Evolutionary conservation across 1,140 invertebrate species (phyloP).

Genomic region (Rhopalosiphum padi): DNA sequence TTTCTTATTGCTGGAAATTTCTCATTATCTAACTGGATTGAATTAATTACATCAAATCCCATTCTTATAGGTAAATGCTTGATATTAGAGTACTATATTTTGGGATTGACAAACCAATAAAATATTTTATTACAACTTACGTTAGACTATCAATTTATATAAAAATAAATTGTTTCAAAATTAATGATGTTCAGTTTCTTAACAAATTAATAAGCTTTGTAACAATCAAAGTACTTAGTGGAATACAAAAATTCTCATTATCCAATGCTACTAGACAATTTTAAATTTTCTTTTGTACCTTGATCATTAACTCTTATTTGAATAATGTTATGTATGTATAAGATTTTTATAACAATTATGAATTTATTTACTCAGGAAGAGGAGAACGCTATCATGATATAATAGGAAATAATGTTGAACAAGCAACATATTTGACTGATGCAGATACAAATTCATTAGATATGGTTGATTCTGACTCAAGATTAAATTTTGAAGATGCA

Average conservation of each 20-base stretch:
- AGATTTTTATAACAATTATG: background rate
- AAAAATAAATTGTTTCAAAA: background rate
- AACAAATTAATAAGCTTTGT: background rate
- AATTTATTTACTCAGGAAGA: constrained; percentile 11
- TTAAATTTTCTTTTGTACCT: too few relatives aligned
- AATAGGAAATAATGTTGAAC: constrained; percentile 24
- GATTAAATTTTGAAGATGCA: constrained; percentile 30
- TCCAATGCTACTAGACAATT: too few relatives aligned
- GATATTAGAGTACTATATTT: background rate
- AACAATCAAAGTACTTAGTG: background rate
- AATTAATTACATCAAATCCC: constrained; percentile 66
- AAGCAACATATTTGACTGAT: constrained; percentile 40
- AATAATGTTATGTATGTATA: background rate
- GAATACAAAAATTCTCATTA: too few relatives aligned
- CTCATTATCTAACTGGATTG: constrained; percentile 68
- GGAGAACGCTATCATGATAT: constrained; percentile 50
- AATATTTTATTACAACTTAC: background rate
- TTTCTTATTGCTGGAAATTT: constrained; percentile 66
- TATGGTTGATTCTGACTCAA: constrained; percentile 16
- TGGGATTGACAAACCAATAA: background rate
- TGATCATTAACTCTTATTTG: too few relatives aligned
- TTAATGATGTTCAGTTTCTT: background rate
- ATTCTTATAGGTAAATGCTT: constrained; percentile 63
- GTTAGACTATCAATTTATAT: background rate
- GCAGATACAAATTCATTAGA: constrained; percentile 52